phyloP scores from a whole-genome alignment of 53 echinoderm and acorn worm species.

The Antedon mediterranea region DNA sequence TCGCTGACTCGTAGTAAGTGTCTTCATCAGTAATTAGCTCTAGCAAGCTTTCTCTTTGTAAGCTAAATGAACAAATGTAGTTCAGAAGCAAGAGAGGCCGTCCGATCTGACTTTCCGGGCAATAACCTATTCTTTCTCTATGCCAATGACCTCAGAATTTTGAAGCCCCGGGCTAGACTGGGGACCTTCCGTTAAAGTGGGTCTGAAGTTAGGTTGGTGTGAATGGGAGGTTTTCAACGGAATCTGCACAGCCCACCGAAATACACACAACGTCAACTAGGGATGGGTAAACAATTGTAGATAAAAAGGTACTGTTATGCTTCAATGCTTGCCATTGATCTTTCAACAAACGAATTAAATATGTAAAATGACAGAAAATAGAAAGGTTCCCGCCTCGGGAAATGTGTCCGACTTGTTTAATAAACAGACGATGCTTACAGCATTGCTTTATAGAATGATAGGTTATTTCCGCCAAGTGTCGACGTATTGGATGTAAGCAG shows the following conservation, averaged over 20 bases:
- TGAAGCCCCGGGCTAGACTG: neutral
- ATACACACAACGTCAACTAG: neutral
- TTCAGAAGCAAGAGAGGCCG: neutral
- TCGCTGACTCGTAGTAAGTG: neutral
- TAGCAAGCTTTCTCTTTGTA: neutral
- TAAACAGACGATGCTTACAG: neutral
- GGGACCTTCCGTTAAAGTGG: neutral
- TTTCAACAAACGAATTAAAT: neutral
- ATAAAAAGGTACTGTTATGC: neutral
- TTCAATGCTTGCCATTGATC: neutral
- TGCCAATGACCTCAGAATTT: neutral
- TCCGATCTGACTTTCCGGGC: neutral
- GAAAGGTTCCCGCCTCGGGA: neutral
- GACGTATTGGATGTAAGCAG: neutral
- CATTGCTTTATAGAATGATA: slow-evolving; percentile 1
- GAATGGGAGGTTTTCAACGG: slow-evolving; percentile 1
- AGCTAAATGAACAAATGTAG: neutral
- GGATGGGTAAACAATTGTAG: neutral
- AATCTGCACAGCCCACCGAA: neutral
- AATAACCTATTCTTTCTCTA: neutral
- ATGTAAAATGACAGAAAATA: neutral
- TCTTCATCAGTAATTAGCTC: neutral
- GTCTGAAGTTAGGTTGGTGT: neutral
- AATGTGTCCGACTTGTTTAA: slow-evolving; percentile 1
- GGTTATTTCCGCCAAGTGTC: slow-evolving; percentile 1